Conservation (phyloP, 2,113 vertebrate genomes). For the Percopsis transmontana region DNA sequence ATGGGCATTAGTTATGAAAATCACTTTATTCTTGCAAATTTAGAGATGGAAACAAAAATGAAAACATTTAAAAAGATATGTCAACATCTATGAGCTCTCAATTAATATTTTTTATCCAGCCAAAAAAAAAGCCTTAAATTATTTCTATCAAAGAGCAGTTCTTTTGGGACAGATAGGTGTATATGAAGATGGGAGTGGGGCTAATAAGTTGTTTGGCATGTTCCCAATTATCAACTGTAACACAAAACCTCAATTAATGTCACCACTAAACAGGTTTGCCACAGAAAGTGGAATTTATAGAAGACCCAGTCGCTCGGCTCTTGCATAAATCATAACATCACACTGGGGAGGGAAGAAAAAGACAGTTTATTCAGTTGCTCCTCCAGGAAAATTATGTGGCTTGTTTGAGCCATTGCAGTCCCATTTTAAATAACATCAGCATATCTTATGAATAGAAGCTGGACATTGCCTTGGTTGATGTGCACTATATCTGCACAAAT, state of each 20-base stretch:
- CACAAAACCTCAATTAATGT: neutral
- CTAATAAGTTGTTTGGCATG: no score
- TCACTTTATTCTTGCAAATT: neutral
- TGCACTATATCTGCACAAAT: conserved; percentile 22
- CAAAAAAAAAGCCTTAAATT: no score
- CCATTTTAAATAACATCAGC: neutral
- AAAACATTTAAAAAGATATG: no score
- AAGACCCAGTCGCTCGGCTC: neutral
- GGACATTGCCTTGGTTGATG: neutral
- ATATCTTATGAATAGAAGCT: neutral
- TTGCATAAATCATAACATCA: conserved; percentile 26
- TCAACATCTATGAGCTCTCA: no score
- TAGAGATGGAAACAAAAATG: no score
- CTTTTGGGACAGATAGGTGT: no score
- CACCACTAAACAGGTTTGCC: neutral
- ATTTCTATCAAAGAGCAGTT: no score
- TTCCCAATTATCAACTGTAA: neutral
- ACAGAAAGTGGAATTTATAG: conserved; percentile 26
- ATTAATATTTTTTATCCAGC: no score
- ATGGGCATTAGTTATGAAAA: neutral
- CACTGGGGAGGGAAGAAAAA: conserved; percentile 32
- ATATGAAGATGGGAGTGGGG: no score
- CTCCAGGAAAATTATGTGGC: no score
- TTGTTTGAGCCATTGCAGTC: no score
- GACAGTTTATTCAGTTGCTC: conserved; percentile 49